Conservation (phyloP, 1,140 invertebrate species). For the Drosophila orena region DNA sequence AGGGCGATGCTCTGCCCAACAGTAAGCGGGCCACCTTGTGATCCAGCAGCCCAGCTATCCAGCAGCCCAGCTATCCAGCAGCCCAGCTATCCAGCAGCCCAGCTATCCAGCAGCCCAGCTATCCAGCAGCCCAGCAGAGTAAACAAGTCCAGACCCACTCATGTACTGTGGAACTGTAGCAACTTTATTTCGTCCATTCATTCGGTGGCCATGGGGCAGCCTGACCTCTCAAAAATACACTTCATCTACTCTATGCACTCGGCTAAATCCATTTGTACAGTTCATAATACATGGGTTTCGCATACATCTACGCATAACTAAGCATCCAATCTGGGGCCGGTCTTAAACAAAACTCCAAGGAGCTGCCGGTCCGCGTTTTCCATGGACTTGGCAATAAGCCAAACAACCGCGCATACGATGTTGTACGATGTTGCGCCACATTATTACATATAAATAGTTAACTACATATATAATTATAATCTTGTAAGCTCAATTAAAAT, state of each 20-base stretch:
- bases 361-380: not conserved
- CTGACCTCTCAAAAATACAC: constrained; percentile 33
- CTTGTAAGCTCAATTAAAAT: constrained; percentile 59
- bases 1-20: constrained; percentile 38
- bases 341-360: constrained; percentile 1
- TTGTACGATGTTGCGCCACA: constrained; percentile 8
- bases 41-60: not conserved
- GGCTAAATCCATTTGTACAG: constrained; percentile 21
- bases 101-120: not conserved
- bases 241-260: not conserved
- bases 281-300: constrained; percentile 28
- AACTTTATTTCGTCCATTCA: constrained; percentile 52
- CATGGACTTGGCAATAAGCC: constrained; percentile 3
- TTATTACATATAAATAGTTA: constrained; percentile 53
- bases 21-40: constrained; percentile 59
- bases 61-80: not conserved
- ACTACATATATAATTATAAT: constrained; percentile 50
- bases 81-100: too few species aligned
- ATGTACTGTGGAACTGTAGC: constrained; percentile 21
- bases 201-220: constrained; percentile 7
- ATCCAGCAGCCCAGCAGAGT: not conserved
- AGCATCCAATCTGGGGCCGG: constrained; percentile 19
- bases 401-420: constrained; percentile 1
- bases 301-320: constrained; percentile 47
- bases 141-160: not conserved